phyloP scores from a whole-genome alignment of 2,888 invertebrate species.

The Orthosia incerta region DNA sequence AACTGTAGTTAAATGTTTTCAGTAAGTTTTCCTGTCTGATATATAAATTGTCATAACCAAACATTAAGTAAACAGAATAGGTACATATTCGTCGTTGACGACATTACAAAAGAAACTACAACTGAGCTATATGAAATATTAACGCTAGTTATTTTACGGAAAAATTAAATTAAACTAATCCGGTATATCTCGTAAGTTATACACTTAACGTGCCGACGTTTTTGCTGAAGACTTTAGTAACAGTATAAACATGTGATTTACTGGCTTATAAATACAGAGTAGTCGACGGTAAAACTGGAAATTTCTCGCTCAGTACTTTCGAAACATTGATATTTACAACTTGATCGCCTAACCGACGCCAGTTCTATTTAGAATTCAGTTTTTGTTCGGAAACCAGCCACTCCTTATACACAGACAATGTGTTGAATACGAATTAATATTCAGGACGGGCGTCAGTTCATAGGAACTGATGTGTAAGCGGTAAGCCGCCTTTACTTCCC shows the following conservation, averaged over 20 bases:
- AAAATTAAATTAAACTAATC: not conserved
- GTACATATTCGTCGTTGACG: too few relatives aligned
- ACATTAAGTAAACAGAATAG: constrained; percentile 1
- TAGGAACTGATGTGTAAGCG: constrained; percentile 75
- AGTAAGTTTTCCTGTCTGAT: constrained; percentile 24
- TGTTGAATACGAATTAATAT: constrained; percentile 75
- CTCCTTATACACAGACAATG: constrained; percentile 54
- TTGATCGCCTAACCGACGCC: constrained; percentile 34
- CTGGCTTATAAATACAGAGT: constrained; percentile 48
- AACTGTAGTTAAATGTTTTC: constrained; percentile 8
- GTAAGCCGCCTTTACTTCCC: constrained; percentile 65
- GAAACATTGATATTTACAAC: constrained; percentile 43
- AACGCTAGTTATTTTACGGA: not conserved
- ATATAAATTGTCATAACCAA: constrained; percentile 10
- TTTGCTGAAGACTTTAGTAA: constrained; percentile 54
- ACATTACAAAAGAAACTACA: not conserved
- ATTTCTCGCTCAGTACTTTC: constrained; percentile 51
- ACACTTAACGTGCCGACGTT: constrained; percentile 31
- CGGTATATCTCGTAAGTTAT: constrained; percentile 1
- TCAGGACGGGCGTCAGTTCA: constrained; percentile 77
- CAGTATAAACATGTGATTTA: constrained; percentile 54
- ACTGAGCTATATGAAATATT: not conserved
- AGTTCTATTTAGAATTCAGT: constrained; percentile 60
- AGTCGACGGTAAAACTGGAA: constrained; percentile 51
- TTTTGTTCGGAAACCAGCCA: constrained; percentile 52